These are phyloP conservation scores for Gorsachius goisagi DNA, from an alignment of 2,113 vertebrate species.

Conservation along the genomic window DNA sequence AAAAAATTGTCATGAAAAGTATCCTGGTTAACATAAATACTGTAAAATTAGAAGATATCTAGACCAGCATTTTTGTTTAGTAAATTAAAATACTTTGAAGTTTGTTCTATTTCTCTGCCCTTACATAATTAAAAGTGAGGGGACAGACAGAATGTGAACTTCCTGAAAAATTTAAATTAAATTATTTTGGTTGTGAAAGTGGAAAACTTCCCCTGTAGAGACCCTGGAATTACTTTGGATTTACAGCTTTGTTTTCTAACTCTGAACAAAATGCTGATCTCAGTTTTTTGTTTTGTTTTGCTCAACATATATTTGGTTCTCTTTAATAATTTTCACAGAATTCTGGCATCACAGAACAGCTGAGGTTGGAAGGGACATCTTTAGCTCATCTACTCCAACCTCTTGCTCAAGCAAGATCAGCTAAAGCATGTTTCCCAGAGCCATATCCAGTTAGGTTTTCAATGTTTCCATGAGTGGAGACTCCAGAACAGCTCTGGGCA, in stretches of 20 bases:
- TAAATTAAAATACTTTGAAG: neutral
- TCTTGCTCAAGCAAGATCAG: neutral
- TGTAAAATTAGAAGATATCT: neutral
- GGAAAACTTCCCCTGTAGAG: neutral
- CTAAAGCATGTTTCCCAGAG: neutral
- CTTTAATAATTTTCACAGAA: neutral
- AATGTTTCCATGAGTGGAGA: neutral
- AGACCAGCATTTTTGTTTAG: neutral
- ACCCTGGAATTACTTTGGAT: neutral
- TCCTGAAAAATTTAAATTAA: neutral
- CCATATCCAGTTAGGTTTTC: neutral
- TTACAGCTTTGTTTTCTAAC: neutral
- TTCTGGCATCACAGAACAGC: neutral
- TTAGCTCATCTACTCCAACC: fast-evolving
- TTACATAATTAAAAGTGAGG: neutral
- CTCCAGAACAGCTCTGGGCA: neutral
- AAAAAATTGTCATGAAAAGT: neutral
- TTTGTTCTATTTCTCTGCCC: neutral
- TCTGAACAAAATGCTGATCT: neutral
- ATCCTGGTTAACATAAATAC: neutral
- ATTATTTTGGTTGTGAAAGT: neutral
- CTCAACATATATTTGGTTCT: neutral
- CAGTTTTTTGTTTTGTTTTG: neutral
- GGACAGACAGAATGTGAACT: neutral
- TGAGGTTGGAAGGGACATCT: neutral